Percentiles rank a stretch among this genome's conserved stretches.
Conservation (phyloP, 1,140 invertebrate genomes). For the Zaprionus inermis region DNA sequence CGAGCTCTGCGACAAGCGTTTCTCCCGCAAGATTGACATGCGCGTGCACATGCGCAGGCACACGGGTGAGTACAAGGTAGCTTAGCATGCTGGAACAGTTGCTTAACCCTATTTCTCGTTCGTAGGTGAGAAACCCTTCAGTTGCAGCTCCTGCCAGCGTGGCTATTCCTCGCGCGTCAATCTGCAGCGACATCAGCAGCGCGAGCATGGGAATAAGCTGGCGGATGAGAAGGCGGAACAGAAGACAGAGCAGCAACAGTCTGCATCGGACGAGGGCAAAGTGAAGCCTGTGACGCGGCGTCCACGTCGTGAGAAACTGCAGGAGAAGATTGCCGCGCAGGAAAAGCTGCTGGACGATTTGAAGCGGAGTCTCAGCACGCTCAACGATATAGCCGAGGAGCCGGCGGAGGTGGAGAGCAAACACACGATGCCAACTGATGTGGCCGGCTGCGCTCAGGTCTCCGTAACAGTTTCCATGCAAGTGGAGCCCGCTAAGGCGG, state of each 20-base stretch:
- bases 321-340: conserved; percentile 67
- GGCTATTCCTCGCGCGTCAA: conserved; percentile 76
- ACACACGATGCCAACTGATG: conserved; percentile 3
- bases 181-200: conserved; percentile 70
- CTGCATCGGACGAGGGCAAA: conserved; percentile 5
- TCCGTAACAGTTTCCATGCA: conserved; percentile 79
- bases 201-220: conserved; percentile 55
- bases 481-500: conserved; percentile 58
- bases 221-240: neutral
- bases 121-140: conserved; percentile 79
- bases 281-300: conserved; percentile 36
- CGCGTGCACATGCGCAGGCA: conserved; percentile 87
- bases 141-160: conserved; percentile 64
- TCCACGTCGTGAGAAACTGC: conserved; percentile 62
- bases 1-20: conserved; percentile 85
- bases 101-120: conserved; percentile 9
- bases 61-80: conserved; percentile 84
- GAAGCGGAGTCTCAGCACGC: conserved; percentile 50
- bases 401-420: conserved; percentile 10
- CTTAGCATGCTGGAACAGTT: neutral
- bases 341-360: conserved; percentile 57
- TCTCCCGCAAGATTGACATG: conserved; percentile 86
- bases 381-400: conserved; percentile 61
- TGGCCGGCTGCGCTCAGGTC: conserved; percentile 51
- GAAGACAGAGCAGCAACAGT: conserved; percentile 10